Percentiles rank a stretch among this genome's conserved stretches.
Evolutionary conservation across 2,797 vertebrate genomes (phyloP).

Genomic region (Rhinogobio ventralis): DNA sequence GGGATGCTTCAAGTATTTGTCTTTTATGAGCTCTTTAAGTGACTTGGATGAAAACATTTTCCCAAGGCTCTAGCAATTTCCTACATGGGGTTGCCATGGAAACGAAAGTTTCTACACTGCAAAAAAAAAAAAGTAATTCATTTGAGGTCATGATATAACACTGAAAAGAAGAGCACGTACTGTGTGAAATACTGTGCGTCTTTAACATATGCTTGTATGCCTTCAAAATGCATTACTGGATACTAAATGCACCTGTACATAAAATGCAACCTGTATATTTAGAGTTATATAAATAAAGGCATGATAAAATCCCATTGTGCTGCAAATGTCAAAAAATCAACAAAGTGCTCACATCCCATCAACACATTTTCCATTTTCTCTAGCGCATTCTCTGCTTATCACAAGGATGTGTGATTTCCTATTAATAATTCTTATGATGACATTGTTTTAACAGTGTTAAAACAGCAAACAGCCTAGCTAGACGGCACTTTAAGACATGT

Average conservation of each 20-base stretch:
- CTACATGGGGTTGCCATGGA: slow-evolving; percentile 74
- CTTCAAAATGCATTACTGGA: slow-evolving; percentile 12
- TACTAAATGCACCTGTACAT: neutral
- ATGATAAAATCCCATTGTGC: neutral
- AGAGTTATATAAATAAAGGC: neutral
- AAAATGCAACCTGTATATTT: neutral
- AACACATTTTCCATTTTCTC: slow-evolving; percentile 11
- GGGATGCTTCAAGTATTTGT: slow-evolving; percentile 12
- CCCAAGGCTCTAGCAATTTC: slow-evolving; percentile 50
- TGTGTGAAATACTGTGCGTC: neutral
- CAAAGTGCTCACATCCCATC: slow-evolving; percentile 12
- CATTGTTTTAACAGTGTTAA: neutral
- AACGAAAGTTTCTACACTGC: slow-evolving; percentile 70
- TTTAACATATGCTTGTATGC: neutral
- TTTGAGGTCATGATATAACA: slow-evolving; percentile 48
- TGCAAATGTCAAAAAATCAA: neutral
- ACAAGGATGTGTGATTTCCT: slow-evolving; percentile 7
- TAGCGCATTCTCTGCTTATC: neutral
- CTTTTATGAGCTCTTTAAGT: slow-evolving; percentile 46
- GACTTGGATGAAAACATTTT: slow-evolving; percentile 55
- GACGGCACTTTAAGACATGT: neutral
- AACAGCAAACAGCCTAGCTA: slow-evolving; percentile 3
- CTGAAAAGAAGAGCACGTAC: slow-evolving; percentile 7
- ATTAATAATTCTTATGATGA: slow-evolving; percentile 5
- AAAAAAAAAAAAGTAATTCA: slow-evolving; percentile 24